Evolutionary conservation across 2,888 invertebrate species (phyloP), one percentile per base, ranked within the genome.

Genomic region (Lepidocyrtoides sp.): DNA sequence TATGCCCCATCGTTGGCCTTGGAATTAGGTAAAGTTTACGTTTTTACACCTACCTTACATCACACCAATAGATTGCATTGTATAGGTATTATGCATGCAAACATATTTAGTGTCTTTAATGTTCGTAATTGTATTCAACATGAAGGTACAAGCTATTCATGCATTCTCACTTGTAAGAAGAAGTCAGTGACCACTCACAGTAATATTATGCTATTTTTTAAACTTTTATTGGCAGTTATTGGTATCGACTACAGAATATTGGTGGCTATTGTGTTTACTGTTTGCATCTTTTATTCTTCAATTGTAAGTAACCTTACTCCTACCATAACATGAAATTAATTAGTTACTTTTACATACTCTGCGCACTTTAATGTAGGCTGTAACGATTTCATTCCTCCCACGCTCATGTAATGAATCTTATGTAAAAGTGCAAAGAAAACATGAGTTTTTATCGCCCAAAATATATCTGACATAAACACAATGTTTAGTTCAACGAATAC

Each of bases 241-340:
- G 93, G 93, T n/a, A 91, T 94, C 44, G 82, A 93, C 87, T 92
- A 92, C 69, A 82, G 92, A n/a, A 91, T 93, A 48, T 69, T 93
- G 2, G 92, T 93, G 7, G 93, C 93, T 0, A 72, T 93, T 0
- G 91, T 94, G n/a, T 94, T 94, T 54, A 48, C 86, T n/a, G 93
- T 93, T 5, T 94, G 94, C 77, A 94, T 94, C 26, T 94, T 94
- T 63, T 94, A 94, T 77, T 94, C 93, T 3, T 92, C 94, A 0
- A 82, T 94, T 69, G 93, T 92, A 92, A 91, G 92, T 79, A 5
- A 23, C 57, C 20, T 23, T 7, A 36, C 36, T 36, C 36, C 7
- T 7, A 36, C 36, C 7, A 36, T 36, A 36, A 2, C 36, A 36
- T 4, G 36, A 4, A 36, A 36, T 36, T 36, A 2, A 36, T 36